Base-by-base conservation (phyloP, 1,140 invertebrate species). In the Drosophila parvula region DNA sequence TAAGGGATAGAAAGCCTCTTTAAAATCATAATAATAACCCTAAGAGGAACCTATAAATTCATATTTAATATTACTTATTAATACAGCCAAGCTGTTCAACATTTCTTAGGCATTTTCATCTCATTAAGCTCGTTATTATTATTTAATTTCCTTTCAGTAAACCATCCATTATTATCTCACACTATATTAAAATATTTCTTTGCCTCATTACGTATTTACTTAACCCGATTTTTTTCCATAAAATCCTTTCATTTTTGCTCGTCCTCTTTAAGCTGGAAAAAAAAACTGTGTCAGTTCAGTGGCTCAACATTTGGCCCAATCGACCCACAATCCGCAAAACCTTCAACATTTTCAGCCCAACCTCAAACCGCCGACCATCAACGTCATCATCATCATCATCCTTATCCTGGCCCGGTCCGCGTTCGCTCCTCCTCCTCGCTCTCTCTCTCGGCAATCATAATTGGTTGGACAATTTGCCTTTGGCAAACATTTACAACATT, bases 401-500 rank as follows among this genome's bases (percentile, higher is more conserved):
- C 40, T 53, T 38, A 55, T 67, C 40, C 36, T 9, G 18, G 48
- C 53, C 50, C 11, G 34, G n/a, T 34, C 28, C 38, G 5, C 9
- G 44, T 22, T 10, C 16, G 28, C 27, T 38, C 27, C 27, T 28
- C 22, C n/a, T 36, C 32, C 32, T 34, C 28, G 11, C 22, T 18
- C 50, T 14, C 28, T n/a, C 47, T 55, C 58, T 48, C 36, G 51
- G 36, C 68, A 67, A 62, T 78, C 79, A 76, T 85, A 85, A 86
- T 85, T 86, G 84, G 83, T 79, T 82, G 77, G 57, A 86, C 69
- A 86, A 88, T 85, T 85, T 85, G 83, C 83, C 83, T 79, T 73
- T 57, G 79, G 83, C 79, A 74, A 68, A 81, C 78, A 85, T 81
- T 84, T 81, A 73, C 77, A 81, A 65, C 63, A 74, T 58, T 85